These are phyloP conservation scores for Phytoseiulus persimilis DNA, from an alignment of 2,888 invertebrate species.

Conservation along the genomic window DNA sequence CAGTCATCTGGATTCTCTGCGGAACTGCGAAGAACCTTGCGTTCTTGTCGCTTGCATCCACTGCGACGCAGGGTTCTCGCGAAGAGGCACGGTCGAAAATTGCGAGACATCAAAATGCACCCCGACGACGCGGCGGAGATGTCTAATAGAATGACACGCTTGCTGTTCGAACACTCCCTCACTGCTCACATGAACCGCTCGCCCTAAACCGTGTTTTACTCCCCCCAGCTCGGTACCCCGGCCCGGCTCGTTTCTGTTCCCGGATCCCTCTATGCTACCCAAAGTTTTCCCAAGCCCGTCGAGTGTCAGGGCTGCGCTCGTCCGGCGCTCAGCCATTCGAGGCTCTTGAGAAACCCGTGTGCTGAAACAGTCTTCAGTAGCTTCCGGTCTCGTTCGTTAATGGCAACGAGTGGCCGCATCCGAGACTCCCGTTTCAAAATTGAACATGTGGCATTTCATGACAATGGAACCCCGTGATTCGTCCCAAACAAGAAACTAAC, in stretches of 20 bases:
- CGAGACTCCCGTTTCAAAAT: no score
- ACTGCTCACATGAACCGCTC: neutral
- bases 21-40: neutral
- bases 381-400: no score
- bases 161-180: neutral
- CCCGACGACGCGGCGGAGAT: neutral
- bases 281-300: neutral
- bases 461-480: no score
- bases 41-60: neutral
- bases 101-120: neutral
- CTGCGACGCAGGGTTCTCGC: neutral
- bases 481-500: no score
- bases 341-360: no score
- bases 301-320: neutral
- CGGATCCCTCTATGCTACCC: neutral
- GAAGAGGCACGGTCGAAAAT: neutral
- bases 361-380: no score
- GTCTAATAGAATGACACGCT: slow-evolving; percentile 5
- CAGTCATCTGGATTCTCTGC: neutral
- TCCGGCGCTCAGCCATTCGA: no score
- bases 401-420: no score
- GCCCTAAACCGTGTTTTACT: neutral
- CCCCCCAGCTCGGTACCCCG: neutral
- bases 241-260: neutral
- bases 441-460: no score